Base-by-base conservation (phyloP, 2,888 invertebrate species). In the Habroteleia sp. region DNA sequence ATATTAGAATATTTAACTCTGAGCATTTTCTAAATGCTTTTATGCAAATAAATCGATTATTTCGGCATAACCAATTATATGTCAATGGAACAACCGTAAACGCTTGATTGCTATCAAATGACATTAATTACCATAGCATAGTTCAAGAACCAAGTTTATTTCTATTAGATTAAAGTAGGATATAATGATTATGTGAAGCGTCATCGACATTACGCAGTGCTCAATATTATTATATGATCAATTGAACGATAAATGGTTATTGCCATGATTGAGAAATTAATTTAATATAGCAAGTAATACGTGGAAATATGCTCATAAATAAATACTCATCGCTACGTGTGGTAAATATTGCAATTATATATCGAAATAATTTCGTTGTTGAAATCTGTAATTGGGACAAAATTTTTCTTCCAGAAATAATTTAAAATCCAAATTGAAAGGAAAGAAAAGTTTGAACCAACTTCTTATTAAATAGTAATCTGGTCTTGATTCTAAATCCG, bases 401-500 rank as follows among this genome's bases (percentile, higher is more conserved):
- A n/a, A n/a, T n/a, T n/a, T n/a, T n/a, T n/a, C n/a, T n/a, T n/a
- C n/a, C n/a, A n/a, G n/a, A n/a, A n/a, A n/a, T n/a, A n/a, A n/a
- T n/a, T n/a, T n/a, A n/a, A n/a, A n/a, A n/a, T n/a, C n/a, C n/a
- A n/a, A n/a, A n/a, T n/a, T n/a, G n/a, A n/a, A n/a, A n/a, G n/a
- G n/a, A n/a, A n/a, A n/a, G n/a, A n/a, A n/a, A n/a, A n/a, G n/a
- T n/a, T n/a, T n/a, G n/a, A n/a, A n/a, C n/a, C n/a, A n/a, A n/a
- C n/a, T n/a, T n/a, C n/a, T n/a, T n/a, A n/a, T n/a, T n/a, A n/a
- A n/a, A n/a, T n/a, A n/a, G n/a, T n/a, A n/a, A n/a, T n/a, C n/a
- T n/a, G n/a, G 39, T 17, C 39, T 39, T 37, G 29, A 31, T 20
- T 31, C 8, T n/a, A 60, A 46, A 46, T 60, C 46, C 60, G 46